Evolutionary conservation across 2,797 vertebrate genomes (phyloP), one percentile per base, ranked within the genome.

Genomic region (Gymnocypris eckloni): DNA sequence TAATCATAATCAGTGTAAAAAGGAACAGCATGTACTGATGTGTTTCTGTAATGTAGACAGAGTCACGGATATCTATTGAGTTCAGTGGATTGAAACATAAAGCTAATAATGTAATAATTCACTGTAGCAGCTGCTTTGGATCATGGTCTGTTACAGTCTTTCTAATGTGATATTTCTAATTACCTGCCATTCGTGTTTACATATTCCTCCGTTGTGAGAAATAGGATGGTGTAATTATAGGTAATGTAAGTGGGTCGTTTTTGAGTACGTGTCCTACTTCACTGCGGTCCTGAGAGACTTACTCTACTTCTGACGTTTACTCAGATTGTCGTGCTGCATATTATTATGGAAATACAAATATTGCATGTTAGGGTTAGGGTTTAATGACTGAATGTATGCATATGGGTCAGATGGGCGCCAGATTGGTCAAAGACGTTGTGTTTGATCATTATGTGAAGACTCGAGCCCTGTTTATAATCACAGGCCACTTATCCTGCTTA

Each of bases 231-330:
- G 22, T 71, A 25, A 10, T 70, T 50, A 87, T 33, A 52, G 70
- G 69, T 78, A 61, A 78, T 33, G 50, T 69, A 33, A 83, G 41
- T 69, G 52, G 70, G 50, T 92, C 92, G 90, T 88, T 86, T 90
- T 85, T 69, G 67, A 73, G 84, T 70, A 41, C 45, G 39, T 92
- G 94, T 89, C 91, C 95, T 89, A 92, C 87, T 95, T 95, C 69
- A 88, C 22, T 25, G 45, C 9, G 20, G 61, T 94, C 95, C 92
- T 90, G 6, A 6, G 92, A 90, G 94, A 91, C 92, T 85, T 92
- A 94, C 87, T 88, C 94, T 90, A 94, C 80, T 93, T 96, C 81
- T 84, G 10, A 25, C 33, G 0, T 43, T 37, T 25, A 22, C 54
- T 48, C 69, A 20, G 61, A 85, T 83, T 37, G 13, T 59, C n/a